Base-by-base conservation (phyloP, 1,140 invertebrate species). In the Oryctes rhinoceros region DNA sequence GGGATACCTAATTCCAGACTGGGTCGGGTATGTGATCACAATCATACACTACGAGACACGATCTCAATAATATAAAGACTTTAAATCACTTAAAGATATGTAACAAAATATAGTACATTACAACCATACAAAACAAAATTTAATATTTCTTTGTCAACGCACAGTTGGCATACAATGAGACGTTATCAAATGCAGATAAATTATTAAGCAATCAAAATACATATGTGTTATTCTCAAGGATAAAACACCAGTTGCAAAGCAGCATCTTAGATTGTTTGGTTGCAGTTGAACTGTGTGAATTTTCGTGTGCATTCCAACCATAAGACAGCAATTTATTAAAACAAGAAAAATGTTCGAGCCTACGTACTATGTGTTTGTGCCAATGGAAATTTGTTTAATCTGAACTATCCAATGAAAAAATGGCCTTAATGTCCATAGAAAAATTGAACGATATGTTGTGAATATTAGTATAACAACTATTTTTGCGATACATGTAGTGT, bases 391-490 rank as follows among this genome's bases (percentile, higher is more conserved):
- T 80, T 79, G 65, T 78, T 76, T 78, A 75, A 62, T 81, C 53
- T 78, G 75, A 83, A 77, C 79, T 83, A 82, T 83, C 82, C 81
- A 82, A 82, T 82, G 81, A 83, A 83, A 59, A 79, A 79, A 83
- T 79, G 82, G 82, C 82, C 83, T 83, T 82, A 83, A 79, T 79
- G 71, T 74, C 49, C 78, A 53, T 81, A 80, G 65, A 71, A 37
- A 71, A 71, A 71, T 71, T 59, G 11, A 35, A 15, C 49, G 59
- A 78, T 83, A 49, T 80, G 79, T 80, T 81, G 78, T 78, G 81
- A 75, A 81, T 82, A 80, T 81, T 79, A 82, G 82, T 82, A 82
- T 35, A 71, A 71, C 24, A 37, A 71, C 65, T 71, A 71, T 71
- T 83, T 81, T 81, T 71, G 65, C 65, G 65, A 71, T 35, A 24